Conservation (phyloP, 2,113 vertebrate species). For the Semnornis frantzii region DNA sequence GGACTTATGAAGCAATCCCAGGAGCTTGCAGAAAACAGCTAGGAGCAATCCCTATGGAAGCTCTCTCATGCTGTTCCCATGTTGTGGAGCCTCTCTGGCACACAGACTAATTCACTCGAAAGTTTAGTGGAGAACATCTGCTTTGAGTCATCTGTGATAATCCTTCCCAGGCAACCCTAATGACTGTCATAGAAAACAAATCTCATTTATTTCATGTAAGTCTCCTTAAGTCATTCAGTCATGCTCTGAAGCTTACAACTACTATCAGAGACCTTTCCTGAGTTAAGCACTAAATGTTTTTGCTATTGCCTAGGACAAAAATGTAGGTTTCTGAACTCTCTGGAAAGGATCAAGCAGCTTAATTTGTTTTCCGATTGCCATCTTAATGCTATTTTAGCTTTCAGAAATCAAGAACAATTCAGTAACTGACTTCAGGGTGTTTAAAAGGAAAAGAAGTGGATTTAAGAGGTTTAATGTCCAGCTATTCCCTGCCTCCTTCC, state of each 20-base stretch:
- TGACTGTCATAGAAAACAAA: constrained; percentile 37
- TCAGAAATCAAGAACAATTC: not conserved
- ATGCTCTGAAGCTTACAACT: not conserved
- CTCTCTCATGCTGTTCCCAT: fast-evolving
- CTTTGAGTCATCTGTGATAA: constrained; percentile 7
- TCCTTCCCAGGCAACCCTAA: constrained; percentile 28
- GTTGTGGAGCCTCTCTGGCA: not conserved
- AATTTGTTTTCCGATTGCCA: not conserved
- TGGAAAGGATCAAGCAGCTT: constrained; percentile 5
- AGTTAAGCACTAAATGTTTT: constrained; percentile 7
- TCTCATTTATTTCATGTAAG: constrained; percentile 36
- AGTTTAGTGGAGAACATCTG: constrained; percentile 52
- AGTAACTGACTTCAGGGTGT: not conserved
- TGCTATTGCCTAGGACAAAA: not conserved
- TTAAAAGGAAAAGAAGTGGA: not conserved
- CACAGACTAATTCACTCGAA: not conserved
- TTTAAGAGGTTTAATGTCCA: not conserved
- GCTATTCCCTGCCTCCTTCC: not conserved
- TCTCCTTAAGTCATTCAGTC: not conserved
- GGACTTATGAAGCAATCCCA: not conserved
- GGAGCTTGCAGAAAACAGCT: not conserved
- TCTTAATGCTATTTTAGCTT: not conserved
- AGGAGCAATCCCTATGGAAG: fast-evolving
- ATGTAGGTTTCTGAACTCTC: not conserved
- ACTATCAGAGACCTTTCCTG: not conserved